phyloP scores from a whole-genome alignment of 2,113 vertebrate genomes.

The Callorhinus ursinus region DNA sequence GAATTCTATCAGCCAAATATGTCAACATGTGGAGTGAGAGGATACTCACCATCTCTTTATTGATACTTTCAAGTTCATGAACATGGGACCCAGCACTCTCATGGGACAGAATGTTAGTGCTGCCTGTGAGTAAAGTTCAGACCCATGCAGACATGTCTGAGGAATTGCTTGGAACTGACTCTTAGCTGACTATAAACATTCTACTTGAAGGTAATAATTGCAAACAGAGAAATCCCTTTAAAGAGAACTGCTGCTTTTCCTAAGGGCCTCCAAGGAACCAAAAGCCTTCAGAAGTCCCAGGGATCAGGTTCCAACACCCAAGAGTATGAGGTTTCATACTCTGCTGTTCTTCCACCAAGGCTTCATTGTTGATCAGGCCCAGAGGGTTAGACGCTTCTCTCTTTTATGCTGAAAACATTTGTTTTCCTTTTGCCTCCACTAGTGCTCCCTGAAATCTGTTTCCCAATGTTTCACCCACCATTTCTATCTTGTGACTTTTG shows the following conservation, averaged over 20 bases:
- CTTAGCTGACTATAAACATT: neutral
- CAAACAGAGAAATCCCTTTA: conserved; percentile 11
- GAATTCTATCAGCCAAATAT: neutral
- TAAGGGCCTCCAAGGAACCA: neutral
- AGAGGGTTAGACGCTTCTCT: neutral
- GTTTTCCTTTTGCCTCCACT: neutral
- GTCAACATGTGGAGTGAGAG: neutral
- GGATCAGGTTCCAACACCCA: neutral
- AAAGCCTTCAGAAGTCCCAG: neutral
- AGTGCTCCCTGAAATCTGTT: neutral
- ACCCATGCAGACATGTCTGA: neutral
- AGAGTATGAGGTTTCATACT: neutral
- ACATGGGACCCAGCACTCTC: neutral
- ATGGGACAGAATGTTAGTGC: neutral
- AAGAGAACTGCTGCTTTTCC: neutral
- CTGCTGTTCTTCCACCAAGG: neutral
- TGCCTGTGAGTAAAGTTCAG: neutral
- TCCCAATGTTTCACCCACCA: neutral
- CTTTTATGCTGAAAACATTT: neutral
- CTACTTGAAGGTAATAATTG: conserved; percentile 5
- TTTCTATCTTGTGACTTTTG: neutral
- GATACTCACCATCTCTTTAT: accelerated
- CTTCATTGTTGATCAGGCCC: neutral
- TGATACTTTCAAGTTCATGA: neutral
- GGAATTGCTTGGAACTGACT: neutral